Evolutionary conservation across 1,140 invertebrate species (phyloP).

Genomic region (Copidosoma floridanum): DNA sequence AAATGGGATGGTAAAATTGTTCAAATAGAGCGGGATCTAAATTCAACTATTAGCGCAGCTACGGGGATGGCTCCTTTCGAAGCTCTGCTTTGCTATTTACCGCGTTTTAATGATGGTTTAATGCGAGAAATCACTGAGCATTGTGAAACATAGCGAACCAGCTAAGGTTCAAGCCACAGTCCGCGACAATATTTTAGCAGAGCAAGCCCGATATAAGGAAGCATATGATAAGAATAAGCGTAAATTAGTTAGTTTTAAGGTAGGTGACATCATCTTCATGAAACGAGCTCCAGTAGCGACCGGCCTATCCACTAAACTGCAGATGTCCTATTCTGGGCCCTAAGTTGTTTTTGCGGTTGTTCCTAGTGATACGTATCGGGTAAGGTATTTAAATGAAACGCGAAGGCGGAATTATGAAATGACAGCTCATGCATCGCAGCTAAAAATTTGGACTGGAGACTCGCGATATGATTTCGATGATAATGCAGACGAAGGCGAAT

Average conservation of each 20-base stretch:
- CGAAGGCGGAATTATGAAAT: background rate
- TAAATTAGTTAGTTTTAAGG: background rate
- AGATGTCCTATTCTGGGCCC: conserved; percentile 6
- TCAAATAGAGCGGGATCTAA: conserved; percentile 22
- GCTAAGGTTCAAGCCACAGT: conserved; percentile 1
- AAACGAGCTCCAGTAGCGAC: background rate
- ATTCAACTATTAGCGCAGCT: conserved; percentile 19
- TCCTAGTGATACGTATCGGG: background rate
- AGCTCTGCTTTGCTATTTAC: conserved; percentile 22
- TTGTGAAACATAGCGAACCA: background rate
- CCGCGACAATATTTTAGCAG: background rate
- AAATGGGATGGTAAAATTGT: conserved; percentile 16
- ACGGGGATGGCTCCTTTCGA: conserved; percentile 20
- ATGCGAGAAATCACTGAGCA: conserved; percentile 1
- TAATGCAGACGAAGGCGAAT: background rate
- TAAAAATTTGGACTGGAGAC: background rate
- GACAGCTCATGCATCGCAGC: background rate
- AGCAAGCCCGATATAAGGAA: conserved; percentile 2
- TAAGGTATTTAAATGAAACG: background rate
- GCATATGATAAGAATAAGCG: conserved; percentile 5
- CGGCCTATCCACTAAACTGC: conserved; percentile 6
- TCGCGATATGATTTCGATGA: background rate
- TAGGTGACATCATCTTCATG: conserved; percentile 17
- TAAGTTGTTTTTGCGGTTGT: background rate
- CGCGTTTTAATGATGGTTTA: conserved; percentile 9